Conservation (phyloP, 2,888 invertebrate genomes). For the Blera fallax region DNA sequence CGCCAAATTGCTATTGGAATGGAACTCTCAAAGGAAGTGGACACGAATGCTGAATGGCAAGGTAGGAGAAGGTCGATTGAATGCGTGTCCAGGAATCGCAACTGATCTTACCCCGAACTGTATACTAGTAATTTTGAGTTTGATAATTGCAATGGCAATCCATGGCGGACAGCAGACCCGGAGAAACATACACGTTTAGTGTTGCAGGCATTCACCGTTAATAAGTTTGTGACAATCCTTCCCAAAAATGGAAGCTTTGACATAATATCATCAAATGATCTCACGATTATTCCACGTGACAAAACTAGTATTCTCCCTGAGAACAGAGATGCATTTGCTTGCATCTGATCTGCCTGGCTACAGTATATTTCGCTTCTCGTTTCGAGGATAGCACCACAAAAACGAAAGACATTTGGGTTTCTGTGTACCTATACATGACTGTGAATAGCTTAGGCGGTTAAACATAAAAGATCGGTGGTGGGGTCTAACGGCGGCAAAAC, state of each 20-base stretch:
- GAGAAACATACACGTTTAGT: neutral
- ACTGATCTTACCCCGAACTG: neutral
- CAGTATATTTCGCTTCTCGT: neutral
- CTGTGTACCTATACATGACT: neutral
- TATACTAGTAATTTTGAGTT: slow-evolving; percentile 8
- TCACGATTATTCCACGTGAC: slow-evolving; percentile 72
- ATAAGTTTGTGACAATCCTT: slow-evolving; percentile 60
- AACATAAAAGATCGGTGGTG: slow-evolving; percentile 49
- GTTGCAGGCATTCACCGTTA: slow-evolving; percentile 47
- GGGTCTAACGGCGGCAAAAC: neutral
- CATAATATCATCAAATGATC: slow-evolving; percentile 71
- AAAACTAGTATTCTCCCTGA: slow-evolving; percentile 52
- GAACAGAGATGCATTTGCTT: slow-evolving; percentile 17
- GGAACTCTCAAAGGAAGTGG: slow-evolving; percentile 26
- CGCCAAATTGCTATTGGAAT: slow-evolving; percentile 42
- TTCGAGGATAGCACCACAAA: slow-evolving; percentile 26
- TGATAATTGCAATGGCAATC: slow-evolving; percentile 1
- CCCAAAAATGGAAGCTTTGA: slow-evolving; percentile 66
- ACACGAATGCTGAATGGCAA: slow-evolving; percentile 24
- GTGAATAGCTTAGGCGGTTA: slow-evolving; percentile 33
- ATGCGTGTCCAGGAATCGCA: slow-evolving; percentile 26
- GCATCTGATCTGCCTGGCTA: slow-evolving; percentile 20
- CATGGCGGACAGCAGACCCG: neutral
- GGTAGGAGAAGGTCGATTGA: slow-evolving; percentile 57
- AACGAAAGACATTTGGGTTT: slow-evolving; percentile 3